Percentiles rank a stretch among this genome's conserved stretches.
phyloP scores from a whole-genome alignment of 1,140 invertebrate species.

The Condylostylus longicornis region DNA sequence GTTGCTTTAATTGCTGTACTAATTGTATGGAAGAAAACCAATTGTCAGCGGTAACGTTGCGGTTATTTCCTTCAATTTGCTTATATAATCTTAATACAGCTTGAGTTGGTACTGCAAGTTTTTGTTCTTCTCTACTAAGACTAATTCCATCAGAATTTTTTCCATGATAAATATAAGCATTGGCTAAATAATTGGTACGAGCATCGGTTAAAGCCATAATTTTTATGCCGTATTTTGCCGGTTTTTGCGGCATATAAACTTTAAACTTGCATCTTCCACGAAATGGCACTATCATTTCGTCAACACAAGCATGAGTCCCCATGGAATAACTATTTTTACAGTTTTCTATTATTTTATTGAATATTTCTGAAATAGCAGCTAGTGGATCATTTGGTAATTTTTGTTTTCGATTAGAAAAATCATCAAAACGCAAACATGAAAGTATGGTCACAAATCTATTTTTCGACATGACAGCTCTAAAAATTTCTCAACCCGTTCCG shows the following conservation, averaged over 20 bases:
- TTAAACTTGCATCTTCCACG: constrained; percentile 28
- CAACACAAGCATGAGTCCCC: constrained; percentile 19
- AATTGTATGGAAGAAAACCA: constrained; percentile 30
- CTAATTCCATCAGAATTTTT: constrained; percentile 15
- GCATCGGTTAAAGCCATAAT: constrained; percentile 19
- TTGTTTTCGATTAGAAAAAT: no score
- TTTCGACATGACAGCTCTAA: constrained; percentile 15
- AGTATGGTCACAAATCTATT: constrained; percentile 15
- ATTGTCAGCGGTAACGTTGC: constrained; percentile 29
- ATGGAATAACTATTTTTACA: constrained; percentile 19
- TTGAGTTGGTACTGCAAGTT: constrained; percentile 13
- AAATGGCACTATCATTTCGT: constrained; percentile 32
- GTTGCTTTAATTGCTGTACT: constrained; percentile 18
- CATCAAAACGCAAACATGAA: constrained; percentile 17
- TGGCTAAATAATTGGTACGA: constrained; percentile 16
- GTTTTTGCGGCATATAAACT: constrained; percentile 34
- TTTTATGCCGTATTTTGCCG: constrained; percentile 34
- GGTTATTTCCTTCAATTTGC: constrained; percentile 18
- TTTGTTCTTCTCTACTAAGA: constrained; percentile 12
- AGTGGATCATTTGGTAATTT: no score
- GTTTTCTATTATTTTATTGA: constrained; percentile 27
- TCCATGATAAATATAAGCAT: constrained; percentile 16
- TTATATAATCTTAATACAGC: constrained; percentile 18
- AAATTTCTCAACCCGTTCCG: constrained; percentile 18
- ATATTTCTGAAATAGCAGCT: constrained; percentile 20